Evolutionary conservation across 2,113 vertebrate species (phyloP), one percentile per base, ranked within the genome.

Genomic region (Ahaetulla prasina): DNA sequence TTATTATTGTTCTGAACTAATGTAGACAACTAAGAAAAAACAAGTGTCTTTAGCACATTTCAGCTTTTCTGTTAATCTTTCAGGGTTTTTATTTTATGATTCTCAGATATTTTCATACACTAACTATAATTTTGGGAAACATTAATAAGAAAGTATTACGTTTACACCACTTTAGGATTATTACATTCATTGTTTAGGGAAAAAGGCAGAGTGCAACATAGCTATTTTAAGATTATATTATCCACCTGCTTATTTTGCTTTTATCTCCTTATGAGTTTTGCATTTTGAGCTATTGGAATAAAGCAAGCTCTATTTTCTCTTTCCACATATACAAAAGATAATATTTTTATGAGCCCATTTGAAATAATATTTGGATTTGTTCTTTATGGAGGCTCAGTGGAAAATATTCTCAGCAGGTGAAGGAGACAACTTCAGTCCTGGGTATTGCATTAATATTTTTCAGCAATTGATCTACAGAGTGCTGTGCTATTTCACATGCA

Each of bases 341-440:
- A 86, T 8, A 92, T 91, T 91, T 92, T 92, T 92, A 94, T 68
- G 80, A 91, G 57, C 54, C 87, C 20, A n/a, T 85, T 80, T 91
- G 84, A 94, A 87, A 93, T 91, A 91, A 87, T 91, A 91, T 55
- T 93, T 92, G 57, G 68, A 39, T 91, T 89, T 88, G 91, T 52
- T 45, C 63, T 39, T 94, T 89, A 86, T 49, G 43, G 80, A 47
- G 68, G 57, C 80, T 84, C 52, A 27, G 45, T 87, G 80, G 87
- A 80, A 93, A 92, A 91, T 27, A 52, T 89, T 94, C 85, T 91
- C 57, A 92, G 55, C 43, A 89, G 92, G 90, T 91, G 90, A 50
- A 50, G 25, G 52, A 93, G 60, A 53, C 85, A 90, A 90, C 80
- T 74, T 89, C 43, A 74, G 39, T 50, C 60, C 45, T 49, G 16